Base-by-base conservation (phyloP, 2,113 vertebrate species). In the Prochilodus magdalenae region DNA sequence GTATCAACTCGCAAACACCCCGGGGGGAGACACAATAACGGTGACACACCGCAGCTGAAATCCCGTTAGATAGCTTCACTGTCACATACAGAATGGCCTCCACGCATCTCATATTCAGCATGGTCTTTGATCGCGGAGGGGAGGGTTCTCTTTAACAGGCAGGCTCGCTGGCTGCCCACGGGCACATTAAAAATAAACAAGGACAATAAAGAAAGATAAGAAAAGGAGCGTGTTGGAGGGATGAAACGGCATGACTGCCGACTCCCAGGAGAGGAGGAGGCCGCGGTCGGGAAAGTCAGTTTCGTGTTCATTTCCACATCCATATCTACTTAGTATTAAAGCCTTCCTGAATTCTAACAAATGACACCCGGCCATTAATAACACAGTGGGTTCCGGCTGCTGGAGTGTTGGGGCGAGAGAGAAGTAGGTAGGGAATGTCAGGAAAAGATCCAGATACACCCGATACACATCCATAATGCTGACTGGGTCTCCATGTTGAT, bases 151-250 rank as follows among this genome's bases (percentile, higher is more conserved):
- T 47, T 75, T 69, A 74, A 71, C 26, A 77, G 63, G 24, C 75
- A 12, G 69, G 16, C 27, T 36, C 33, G 13, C 36, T 16, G 67
- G 76, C n/a, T 44, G 67, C 60, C 84, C 73, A 49, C 12, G 24
- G 75, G 75, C 81, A 75, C 67, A 86, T 80, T 83, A 83, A 83
- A 87, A 79, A 86, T 86, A 84, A 89, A 86, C 77, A 84, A 82
- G 66, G 63, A 71, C 49, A 86, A 84, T 81, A 83, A 85, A 85
- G 29, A 53, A 83, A 79, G 77, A 87, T 79, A 82, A 87, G 40
- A 80, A 69, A 78, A 73, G 16, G 49, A 53, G 60, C 49, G 26
- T 47, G 26, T 79, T 75, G 22, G n/a, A 75, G 69, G 75, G 49
- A 67, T 79, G 36, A 73, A 79, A 69, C 51, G 10, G 55, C 40